Conservation (phyloP, 2,113 vertebrate species). For the Notiomystis cincta region DNA sequence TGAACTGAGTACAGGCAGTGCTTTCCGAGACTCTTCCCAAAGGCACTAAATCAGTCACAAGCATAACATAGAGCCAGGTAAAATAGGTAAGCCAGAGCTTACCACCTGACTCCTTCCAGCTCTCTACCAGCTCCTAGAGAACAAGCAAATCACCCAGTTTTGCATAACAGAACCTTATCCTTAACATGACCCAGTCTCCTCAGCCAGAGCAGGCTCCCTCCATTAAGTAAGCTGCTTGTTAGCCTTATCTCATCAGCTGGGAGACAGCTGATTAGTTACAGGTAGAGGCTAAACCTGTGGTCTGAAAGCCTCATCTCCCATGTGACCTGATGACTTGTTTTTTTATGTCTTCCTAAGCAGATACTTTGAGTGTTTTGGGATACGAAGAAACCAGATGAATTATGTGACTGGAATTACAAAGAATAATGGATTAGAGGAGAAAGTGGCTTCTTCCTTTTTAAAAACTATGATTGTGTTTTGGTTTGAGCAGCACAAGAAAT, state of each 20-base stretch:
- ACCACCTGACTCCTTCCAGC: background rate
- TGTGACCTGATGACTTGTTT: background rate
- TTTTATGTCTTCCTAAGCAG: background rate
- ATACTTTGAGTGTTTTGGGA: background rate
- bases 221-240: slow-evolving; percentile 56
- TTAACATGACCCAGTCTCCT: background rate
- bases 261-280: slow-evolving; percentile 34
- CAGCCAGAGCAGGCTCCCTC: background rate
- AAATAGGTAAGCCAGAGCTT: background rate
- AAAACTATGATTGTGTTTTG: background rate
- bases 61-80: background rate
- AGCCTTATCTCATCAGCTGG: slow-evolving; percentile 44
- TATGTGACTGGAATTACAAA: background rate
- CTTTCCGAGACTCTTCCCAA: background rate
- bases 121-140: background rate
- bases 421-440: background rate
- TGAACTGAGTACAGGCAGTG: background rate
- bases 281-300: background rate
- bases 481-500: background rate
- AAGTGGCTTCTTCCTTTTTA: background rate
- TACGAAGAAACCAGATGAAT: background rate
- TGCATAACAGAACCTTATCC: slow-evolving; percentile 1
- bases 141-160: background rate
- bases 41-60: background rate
- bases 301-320: background rate